These are phyloP conservation scores for Myotis yumanensis DNA, from an alignment of 2,113 vertebrate species.

Conservation along the genomic window DNA sequence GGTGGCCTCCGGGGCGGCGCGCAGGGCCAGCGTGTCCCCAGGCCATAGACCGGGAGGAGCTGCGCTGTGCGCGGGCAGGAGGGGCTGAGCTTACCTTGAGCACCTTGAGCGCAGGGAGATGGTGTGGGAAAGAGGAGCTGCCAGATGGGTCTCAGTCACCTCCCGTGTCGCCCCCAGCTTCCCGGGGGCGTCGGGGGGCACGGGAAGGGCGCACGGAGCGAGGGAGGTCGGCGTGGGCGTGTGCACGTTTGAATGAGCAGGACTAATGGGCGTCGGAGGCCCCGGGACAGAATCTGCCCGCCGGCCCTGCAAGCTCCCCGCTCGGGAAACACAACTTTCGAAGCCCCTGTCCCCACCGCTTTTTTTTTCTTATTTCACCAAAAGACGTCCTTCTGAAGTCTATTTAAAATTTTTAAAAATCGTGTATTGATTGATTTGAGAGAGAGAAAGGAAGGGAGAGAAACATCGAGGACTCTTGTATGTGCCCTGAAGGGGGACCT, in stretches of 20 bases:
- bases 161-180: rapidly evolving
- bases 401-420: not conserved
- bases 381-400: not conserved
- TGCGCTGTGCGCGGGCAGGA: too few species aligned
- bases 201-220: too few species aligned
- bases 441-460: not conserved
- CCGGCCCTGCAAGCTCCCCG: not conserved
- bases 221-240: not conserved
- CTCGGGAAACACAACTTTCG: too few species aligned
- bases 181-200: not conserved
- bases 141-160: too few species aligned
- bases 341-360: too few species aligned
- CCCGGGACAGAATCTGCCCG: not conserved
- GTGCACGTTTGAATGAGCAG: not conserved
- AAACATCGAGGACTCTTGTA: not conserved
- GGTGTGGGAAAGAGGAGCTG: too few species aligned
- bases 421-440: not conserved
- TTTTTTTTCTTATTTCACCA: too few species aligned
- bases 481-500: not conserved
- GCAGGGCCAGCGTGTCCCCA: too few species aligned
- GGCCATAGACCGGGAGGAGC: too few species aligned
- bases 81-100: too few species aligned
- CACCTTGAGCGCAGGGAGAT: too few species aligned
- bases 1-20: too few species aligned
- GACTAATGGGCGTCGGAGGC: not conserved